Conservation (phyloP, 2,113 vertebrate species). For the Trichechus manatus region DNA sequence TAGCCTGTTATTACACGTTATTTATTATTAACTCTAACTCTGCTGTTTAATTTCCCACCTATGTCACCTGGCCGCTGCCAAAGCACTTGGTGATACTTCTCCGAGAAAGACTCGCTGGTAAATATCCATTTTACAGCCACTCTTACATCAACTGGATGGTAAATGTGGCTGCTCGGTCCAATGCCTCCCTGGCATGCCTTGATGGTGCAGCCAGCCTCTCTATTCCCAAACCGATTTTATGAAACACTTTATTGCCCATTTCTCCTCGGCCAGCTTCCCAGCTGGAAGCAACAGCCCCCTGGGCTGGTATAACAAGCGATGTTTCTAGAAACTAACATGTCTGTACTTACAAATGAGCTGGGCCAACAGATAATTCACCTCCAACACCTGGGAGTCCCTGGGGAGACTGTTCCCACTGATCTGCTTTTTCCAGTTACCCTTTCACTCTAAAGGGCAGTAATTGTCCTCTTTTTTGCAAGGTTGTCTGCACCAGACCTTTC, state of each 20-base stretch:
- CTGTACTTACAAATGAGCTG: neutral
- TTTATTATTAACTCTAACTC: neutral
- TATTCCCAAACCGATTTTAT: neutral
- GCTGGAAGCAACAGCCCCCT: neutral
- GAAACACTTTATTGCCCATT: neutral
- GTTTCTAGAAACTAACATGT: neutral
- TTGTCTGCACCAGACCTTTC: neutral
- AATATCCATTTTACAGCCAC: neutral
- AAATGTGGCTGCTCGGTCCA: neutral
- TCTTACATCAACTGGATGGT: neutral
- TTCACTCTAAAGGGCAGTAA: neutral
- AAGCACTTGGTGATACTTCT: neutral
- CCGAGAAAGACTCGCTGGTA: neutral
- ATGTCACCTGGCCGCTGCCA: neutral
- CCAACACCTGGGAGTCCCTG: neutral
- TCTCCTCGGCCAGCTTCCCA: neutral
- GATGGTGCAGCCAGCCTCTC: constrained; percentile 44
- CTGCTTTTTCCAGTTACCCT: rapidly evolving
- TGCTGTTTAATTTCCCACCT: neutral
- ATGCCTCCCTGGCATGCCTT: neutral
- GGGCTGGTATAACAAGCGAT: neutral
- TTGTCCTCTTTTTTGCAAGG: neutral
- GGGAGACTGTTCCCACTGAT: rapidly evolving
- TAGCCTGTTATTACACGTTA: neutral
- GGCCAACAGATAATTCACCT: neutral